A percentile compares a stretch with the other conserved stretches of the same genome.
Conservation (phyloP, 2,888 invertebrate species). For the Machimus rusticus region DNA sequence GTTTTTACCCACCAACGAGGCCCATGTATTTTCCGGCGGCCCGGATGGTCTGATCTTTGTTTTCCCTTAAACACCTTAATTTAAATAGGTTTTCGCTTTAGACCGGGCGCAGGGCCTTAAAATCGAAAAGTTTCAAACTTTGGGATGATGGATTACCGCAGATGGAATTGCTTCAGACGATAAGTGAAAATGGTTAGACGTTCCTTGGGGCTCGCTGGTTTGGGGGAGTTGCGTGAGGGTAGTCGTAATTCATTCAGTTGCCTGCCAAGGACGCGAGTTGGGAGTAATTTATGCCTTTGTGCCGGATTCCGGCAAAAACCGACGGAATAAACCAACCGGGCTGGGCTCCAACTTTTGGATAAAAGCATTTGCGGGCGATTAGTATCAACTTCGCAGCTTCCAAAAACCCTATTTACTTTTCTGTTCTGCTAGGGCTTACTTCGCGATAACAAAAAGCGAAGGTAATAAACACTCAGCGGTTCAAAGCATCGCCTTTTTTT, state of each 20-base stretch:
- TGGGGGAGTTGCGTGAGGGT: background rate
- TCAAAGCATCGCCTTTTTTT: background rate
- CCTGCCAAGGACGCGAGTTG: background rate
- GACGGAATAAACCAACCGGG: background rate
- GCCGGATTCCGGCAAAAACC: background rate
- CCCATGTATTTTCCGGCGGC: background rate
- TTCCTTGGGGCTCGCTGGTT: background rate
- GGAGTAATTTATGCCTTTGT: background rate
- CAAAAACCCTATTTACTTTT: background rate
- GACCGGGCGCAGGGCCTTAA: background rate
- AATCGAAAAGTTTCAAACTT: slow-evolving; percentile 5
- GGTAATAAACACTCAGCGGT: background rate
- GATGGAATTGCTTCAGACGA: background rate
- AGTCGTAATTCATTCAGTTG: background rate
- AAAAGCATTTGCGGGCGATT: background rate
- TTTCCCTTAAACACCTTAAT: background rate
- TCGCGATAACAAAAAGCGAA: background rate
- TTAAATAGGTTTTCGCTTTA: slow-evolving; percentile 7
- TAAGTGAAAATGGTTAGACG: background rate
- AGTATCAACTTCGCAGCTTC: background rate
- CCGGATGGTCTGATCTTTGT: background rate
- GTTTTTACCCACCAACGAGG: background rate
- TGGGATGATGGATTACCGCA: background rate
- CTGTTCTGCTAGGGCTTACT: background rate
- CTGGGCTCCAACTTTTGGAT: background rate